Conservation (phyloP, 2,888 invertebrate genomes). For the Scaptomyza caliginosa region DNA sequence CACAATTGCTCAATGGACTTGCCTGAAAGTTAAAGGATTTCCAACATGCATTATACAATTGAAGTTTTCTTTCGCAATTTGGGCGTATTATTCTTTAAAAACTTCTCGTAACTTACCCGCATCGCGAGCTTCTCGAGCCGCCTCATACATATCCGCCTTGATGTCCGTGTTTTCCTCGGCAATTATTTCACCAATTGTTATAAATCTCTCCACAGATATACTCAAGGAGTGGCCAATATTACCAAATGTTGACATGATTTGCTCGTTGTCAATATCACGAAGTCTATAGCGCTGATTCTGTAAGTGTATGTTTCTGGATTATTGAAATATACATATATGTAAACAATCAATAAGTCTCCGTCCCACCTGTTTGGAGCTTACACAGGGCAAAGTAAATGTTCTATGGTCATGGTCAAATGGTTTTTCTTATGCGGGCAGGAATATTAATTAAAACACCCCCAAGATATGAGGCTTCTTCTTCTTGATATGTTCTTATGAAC, state of each 20-base stretch:
- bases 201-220: constrained; percentile 98
- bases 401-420: background rate
- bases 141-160: constrained; percentile 98
- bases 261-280: constrained; percentile 73
- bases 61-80: no score
- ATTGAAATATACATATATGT: background rate
- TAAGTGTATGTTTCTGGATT: background rate
- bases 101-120: constrained; percentile 88
- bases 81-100: background rate
- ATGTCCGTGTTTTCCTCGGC: constrained; percentile 99
- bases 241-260: constrained; percentile 71
- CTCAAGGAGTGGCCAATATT: constrained; percentile 98
- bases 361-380: constrained; percentile 4
- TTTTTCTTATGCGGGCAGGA: background rate
- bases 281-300: constrained; percentile 70
- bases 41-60: no score
- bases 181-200: constrained; percentile 98
- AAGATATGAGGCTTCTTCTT: background rate
- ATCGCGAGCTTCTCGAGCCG: constrained; percentile 97
- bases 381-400: background rate
- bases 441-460: background rate
- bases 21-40: no score
- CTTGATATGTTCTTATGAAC: background rate
- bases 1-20: constrained; percentile 96
- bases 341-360: background rate